These are phyloP conservation scores for Gorilla gorilla DNA, from an alignment of 2,113 vertebrate species.

Conservation along the genomic window DNA sequence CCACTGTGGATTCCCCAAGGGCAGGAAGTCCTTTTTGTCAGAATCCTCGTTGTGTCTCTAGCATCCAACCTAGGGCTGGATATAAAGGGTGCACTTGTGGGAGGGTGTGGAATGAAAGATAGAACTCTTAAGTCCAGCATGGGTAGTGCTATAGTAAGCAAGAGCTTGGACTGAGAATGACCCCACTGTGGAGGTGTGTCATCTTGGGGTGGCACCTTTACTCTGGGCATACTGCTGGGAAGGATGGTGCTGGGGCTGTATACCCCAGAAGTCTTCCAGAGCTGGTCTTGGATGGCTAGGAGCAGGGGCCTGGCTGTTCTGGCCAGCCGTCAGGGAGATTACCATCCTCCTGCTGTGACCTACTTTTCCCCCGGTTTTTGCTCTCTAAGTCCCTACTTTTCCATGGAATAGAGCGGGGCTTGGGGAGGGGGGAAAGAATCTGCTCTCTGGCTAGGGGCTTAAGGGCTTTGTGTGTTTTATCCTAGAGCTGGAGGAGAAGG, in stretches of 20 bases:
- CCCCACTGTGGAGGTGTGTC: neutral
- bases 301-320: constrained; percentile 19
- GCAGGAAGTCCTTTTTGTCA: neutral
- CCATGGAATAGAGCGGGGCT: constrained; percentile 72
- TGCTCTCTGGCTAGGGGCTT: constrained; percentile 85
- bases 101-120: constrained; percentile 20
- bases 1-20: neutral
- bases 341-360: constrained; percentile 79
- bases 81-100: neutral
- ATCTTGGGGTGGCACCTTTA: neutral
- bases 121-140: constrained; percentile 7
- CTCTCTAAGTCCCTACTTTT: constrained; percentile 83
- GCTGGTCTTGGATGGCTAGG: neutral
- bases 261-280: constrained; percentile 15
- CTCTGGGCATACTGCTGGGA: neutral
- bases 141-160: neutral
- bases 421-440: constrained; percentile 84
- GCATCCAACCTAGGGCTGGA: neutral
- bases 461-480: constrained; percentile 85
- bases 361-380: constrained; percentile 83
- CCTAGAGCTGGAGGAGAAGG: constrained; percentile 59
- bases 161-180: constrained; percentile 19
- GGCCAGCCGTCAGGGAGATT: constrained; percentile 44
- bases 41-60: neutral
- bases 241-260: neutral